Evolutionary conservation across 2,888 invertebrate genomes (phyloP).

Genomic region (Gandaritis pyraliata): DNA sequence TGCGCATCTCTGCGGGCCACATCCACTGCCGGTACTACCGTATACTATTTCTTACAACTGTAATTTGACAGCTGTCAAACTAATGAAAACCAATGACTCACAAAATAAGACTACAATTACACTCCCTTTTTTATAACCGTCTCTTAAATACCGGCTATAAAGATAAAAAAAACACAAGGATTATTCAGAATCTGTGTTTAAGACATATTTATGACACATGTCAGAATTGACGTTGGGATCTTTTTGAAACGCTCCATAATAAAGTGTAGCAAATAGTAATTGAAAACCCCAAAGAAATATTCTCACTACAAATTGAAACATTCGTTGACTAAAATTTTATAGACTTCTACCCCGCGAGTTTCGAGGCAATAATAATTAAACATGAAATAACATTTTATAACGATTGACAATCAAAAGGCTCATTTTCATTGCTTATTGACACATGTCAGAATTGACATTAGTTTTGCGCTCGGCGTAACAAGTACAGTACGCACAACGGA

Average conservation of each 20-base stretch:
- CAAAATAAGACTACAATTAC: not conserved
- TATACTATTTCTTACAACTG: slow-evolving; percentile 7
- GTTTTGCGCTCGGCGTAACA: not conserved
- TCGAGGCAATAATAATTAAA: slow-evolving; percentile 12
- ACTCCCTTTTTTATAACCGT: not conserved
- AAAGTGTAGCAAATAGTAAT: not conserved
- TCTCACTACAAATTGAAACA: slow-evolving; percentile 6
- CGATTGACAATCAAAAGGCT: slow-evolving; percentile 24
- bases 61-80: slow-evolving; percentile 23
- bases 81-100: not conserved
- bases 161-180: slow-evolving; percentile 7
- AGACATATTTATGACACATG: slow-evolving; percentile 24
- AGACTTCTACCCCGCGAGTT: not conserved
- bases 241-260: not conserved
- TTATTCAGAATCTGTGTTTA: slow-evolving; percentile 9
- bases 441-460: slow-evolving; percentile 27
- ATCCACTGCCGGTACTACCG: not conserved
- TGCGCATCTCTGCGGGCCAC: not conserved
- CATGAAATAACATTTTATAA: slow-evolving; percentile 7
- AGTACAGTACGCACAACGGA: too few relatives aligned
- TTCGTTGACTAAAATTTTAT: slow-evolving; percentile 8
- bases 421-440: slow-evolving; percentile 29
- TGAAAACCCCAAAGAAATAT: not conserved
- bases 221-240: slow-evolving; percentile 22
- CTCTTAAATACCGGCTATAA: slow-evolving; percentile 1